phyloP scores from a whole-genome alignment of 1,140 invertebrate genomes.

The Drosophila nasuta region DNA sequence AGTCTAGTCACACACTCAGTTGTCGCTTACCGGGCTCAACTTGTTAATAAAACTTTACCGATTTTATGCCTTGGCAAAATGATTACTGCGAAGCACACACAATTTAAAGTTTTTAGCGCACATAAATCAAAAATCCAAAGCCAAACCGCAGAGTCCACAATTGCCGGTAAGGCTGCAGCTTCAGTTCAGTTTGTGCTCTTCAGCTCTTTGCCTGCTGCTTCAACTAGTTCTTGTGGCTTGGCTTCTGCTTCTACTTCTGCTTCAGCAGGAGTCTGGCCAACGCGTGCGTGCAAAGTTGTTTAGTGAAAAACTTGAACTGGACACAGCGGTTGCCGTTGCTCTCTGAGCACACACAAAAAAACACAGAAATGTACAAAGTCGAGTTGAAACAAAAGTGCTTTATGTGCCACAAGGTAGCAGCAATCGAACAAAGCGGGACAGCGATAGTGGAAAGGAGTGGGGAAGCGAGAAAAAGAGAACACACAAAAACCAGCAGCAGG shows the following conservation, averaged over 20 bases:
- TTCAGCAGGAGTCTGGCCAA: constrained; percentile 23
- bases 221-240: background rate
- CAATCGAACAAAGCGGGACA: background rate
- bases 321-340: constrained; percentile 51
- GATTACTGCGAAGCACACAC: constrained; percentile 72
- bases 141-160: constrained; percentile 49
- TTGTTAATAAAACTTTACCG: constrained; percentile 80
- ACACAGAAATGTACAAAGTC: constrained; percentile 39
- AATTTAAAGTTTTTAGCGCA: constrained; percentile 75
- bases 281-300: constrained; percentile 79
- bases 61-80: constrained; percentile 67
- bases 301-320: constrained; percentile 80
- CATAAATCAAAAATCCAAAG: constrained; percentile 71
- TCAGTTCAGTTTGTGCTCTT: constrained; percentile 2
- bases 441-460: background rate
- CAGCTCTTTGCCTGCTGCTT: background rate
- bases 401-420: constrained; percentile 15
- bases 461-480: background rate
- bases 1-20: background rate
- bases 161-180: background rate
- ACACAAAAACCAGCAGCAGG: constrained; percentile 37
- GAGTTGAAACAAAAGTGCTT: constrained; percentile 63
- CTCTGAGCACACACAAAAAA: constrained; percentile 16
- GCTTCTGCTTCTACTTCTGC: background rate
- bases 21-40: constrained; percentile 47